Conservation (phyloP, 2,113 vertebrate genomes). For the Onychorhynchus coronatus region DNA sequence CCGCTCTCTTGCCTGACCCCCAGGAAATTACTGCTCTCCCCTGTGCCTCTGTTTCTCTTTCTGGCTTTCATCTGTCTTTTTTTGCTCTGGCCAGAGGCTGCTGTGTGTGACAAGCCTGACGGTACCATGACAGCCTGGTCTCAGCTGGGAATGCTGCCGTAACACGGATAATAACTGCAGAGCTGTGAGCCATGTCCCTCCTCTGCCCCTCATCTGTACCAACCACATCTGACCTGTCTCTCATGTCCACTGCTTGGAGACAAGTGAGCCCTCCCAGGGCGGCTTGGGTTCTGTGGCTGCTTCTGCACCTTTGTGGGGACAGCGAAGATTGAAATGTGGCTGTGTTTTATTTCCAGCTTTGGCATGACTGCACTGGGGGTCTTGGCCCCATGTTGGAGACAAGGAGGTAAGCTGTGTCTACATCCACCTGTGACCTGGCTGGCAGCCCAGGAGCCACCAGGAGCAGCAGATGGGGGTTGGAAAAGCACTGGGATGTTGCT, state of each 20-base stretch:
- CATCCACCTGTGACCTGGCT: accelerated
- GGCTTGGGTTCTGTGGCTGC: neutral
- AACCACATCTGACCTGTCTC: neutral
- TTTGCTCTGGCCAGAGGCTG: neutral
- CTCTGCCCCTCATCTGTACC: neutral
- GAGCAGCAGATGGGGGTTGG: neutral
- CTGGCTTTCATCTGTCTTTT: neutral
- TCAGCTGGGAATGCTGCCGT: neutral
- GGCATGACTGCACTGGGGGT: neutral
- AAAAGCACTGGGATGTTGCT: neutral
- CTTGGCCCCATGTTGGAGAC: accelerated
- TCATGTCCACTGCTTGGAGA: neutral
- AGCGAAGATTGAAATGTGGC: neutral
- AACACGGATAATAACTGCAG: neutral
- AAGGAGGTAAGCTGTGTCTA: neutral
- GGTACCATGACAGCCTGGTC: neutral
- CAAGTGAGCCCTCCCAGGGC: neutral
- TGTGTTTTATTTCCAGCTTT: neutral
- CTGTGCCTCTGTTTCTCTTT: neutral
- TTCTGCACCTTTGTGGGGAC: neutral
- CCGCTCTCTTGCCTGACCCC: neutral
- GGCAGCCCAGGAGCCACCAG: neutral
- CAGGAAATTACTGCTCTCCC: neutral
- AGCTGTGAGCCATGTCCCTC: neutral
- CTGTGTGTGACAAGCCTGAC: neutral